A percentile compares a stretch with the other conserved stretches of the same genome.
These are phyloP conservation scores for Homarus americanus DNA, from an alignment of 1,140 invertebrate species.

Conservation along the genomic window DNA sequence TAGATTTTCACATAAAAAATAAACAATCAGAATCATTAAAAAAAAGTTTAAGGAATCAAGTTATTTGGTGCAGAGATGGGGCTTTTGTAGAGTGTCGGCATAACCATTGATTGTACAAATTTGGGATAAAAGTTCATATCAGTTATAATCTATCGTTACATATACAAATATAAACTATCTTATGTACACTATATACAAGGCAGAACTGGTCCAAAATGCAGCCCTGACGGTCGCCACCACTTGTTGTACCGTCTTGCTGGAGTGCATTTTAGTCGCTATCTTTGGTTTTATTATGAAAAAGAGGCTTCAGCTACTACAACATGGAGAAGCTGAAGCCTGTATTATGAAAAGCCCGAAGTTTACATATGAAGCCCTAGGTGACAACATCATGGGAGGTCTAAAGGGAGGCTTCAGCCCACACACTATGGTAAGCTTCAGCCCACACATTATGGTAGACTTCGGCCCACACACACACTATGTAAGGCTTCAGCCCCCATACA, in stretches of 20 bases:
- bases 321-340: constrained; percentile 28
- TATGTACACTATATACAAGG: constrained; percentile 71
- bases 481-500: no score
- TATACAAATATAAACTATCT: constrained; percentile 74
- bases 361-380: neutral
- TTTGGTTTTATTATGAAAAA: constrained; percentile 67
- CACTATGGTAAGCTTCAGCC: no score
- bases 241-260: neutral
- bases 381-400: no score
- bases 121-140: constrained; percentile 57
- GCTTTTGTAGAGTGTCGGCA: constrained; percentile 44
- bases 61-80: constrained; percentile 71
- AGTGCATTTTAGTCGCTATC: constrained; percentile 55
- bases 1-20: constrained; percentile 15
- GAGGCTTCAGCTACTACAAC: constrained; percentile 34
- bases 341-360: constrained; percentile 44
- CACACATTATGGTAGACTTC: no score
- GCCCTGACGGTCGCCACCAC: neutral
- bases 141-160: constrained; percentile 69
- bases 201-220: constrained; percentile 67
- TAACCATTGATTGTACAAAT: constrained; percentile 70
- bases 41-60: constrained; percentile 49
- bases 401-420: no score
- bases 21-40: constrained; percentile 32
- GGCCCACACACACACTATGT: no score